phyloP scores from a whole-genome alignment of 2,888 invertebrate genomes.

The Peribatodes rhomboidaria region DNA sequence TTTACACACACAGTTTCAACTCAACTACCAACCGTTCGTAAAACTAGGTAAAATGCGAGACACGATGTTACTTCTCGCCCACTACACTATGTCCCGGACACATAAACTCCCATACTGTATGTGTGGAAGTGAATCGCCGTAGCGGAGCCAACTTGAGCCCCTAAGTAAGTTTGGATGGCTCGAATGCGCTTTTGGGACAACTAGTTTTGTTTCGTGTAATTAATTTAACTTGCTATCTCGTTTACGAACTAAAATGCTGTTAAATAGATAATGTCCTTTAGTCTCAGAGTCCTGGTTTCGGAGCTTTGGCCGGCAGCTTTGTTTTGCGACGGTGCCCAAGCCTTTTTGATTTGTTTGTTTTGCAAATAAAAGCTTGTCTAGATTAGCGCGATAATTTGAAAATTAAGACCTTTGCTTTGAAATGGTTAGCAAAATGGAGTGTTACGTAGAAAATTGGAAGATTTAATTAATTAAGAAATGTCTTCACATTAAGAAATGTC shows the following conservation, averaged over 20 bases:
- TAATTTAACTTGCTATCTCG: conserved; percentile 49
- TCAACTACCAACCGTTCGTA: neutral
- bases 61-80: neutral
- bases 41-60: neutral
- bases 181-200: conserved; percentile 49
- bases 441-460: neutral
- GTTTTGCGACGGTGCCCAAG: conserved; percentile 14
- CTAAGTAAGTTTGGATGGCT: conserved; percentile 50
- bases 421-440: too few relatives aligned
- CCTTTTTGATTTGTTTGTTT: conserved; percentile 16
- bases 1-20: neutral
- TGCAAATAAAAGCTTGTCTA: neutral
- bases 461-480: too few relatives aligned
- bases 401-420: neutral
- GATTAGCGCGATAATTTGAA: conserved; percentile 9
- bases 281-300: conserved; percentile 7
- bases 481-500: neutral
- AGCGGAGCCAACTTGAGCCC: conserved; percentile 38
- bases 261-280: conserved; percentile 36
- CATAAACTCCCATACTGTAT: neutral
- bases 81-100: neutral
- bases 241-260: conserved; percentile 42
- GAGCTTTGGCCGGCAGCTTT: conserved; percentile 9
- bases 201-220: conserved; percentile 48
- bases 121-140: conserved; percentile 20